Conservation (phyloP, 1,140 invertebrate genomes). For the Adelges cooleyi region DNA sequence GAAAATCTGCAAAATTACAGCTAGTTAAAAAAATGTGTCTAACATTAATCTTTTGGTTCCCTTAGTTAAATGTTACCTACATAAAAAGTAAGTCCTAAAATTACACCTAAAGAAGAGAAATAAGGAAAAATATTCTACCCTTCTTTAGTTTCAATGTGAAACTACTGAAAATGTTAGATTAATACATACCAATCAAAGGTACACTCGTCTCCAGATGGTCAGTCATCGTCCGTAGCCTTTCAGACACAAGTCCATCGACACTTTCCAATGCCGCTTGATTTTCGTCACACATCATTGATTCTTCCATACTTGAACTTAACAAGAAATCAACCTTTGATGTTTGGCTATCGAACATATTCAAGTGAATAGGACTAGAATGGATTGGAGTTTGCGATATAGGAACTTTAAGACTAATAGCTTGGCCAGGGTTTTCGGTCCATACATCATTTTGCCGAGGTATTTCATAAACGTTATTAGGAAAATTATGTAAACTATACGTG, state of each 20-base stretch:
- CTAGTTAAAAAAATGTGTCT: no score
- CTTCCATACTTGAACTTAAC: constrained; percentile 17
- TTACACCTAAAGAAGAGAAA: no score
- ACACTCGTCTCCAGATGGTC: constrained; percentile 6
- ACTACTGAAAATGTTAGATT: no score
- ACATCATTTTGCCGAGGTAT: neutral
- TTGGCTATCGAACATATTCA: constrained; percentile 18
- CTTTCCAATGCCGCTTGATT: constrained; percentile 10
- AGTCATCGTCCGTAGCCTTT: constrained; percentile 15
- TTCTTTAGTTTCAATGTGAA: no score
- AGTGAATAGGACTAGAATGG: constrained; percentile 24
- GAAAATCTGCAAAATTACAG: no score
- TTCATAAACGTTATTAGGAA: neutral
- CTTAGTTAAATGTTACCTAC: no score
- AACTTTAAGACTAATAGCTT: neutral
- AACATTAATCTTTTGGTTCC: no score
- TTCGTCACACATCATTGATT: constrained; percentile 18
- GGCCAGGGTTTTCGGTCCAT: neutral
- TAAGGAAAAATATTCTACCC: no score
- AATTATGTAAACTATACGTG: neutral
- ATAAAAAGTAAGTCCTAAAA: no score
- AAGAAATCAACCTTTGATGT: constrained; percentile 20
- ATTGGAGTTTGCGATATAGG: neutral
- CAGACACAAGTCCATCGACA: constrained; percentile 24
- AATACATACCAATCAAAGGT: constrained; percentile 4